Evolutionary conservation across 2,113 vertebrate genomes (phyloP).

Genomic region (Sebastes schlegelii): DNA sequence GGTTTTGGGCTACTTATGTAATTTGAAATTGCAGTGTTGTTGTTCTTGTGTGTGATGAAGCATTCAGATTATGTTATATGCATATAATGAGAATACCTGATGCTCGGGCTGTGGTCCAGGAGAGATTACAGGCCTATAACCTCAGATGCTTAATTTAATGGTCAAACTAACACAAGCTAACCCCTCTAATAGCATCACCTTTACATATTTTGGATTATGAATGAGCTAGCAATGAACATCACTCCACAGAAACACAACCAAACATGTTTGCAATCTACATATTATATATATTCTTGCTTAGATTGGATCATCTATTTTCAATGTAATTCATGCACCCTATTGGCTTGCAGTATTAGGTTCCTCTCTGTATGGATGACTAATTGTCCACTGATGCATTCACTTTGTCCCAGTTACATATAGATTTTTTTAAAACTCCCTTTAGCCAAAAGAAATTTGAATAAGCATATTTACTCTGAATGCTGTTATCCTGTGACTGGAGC

Average conservation of each 20-base stretch:
- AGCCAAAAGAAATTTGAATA: constrained; percentile 37
- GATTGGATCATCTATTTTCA: constrained; percentile 9
- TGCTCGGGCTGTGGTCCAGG: constrained; percentile 14
- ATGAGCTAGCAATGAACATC: not conserved
- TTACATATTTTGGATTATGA: not conserved
- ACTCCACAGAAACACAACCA: constrained; percentile 4
- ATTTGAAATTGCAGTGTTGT: constrained; percentile 13
- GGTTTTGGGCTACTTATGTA: not conserved
- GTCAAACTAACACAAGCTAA: too few relatives aligned
- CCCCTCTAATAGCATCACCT: not conserved
- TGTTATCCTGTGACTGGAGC: constrained; percentile 74
- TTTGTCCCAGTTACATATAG: constrained; percentile 46
- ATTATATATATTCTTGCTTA: not conserved
- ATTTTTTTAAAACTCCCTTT: constrained; percentile 16
- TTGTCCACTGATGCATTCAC: constrained; percentile 20
- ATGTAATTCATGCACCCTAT: not conserved
- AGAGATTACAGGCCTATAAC: constrained; percentile 7
- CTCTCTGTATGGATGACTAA: constrained; percentile 65
- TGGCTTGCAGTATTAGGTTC: not conserved
- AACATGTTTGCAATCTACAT: not conserved
- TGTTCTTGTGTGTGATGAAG: constrained; percentile 15
- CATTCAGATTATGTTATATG: constrained; percentile 13
- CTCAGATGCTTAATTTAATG: not conserved
- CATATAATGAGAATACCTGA: constrained; percentile 49
- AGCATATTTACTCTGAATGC: constrained; percentile 51